Conservation (phyloP, 2,113 vertebrate species). For the Acinonyx jubatus region DNA sequence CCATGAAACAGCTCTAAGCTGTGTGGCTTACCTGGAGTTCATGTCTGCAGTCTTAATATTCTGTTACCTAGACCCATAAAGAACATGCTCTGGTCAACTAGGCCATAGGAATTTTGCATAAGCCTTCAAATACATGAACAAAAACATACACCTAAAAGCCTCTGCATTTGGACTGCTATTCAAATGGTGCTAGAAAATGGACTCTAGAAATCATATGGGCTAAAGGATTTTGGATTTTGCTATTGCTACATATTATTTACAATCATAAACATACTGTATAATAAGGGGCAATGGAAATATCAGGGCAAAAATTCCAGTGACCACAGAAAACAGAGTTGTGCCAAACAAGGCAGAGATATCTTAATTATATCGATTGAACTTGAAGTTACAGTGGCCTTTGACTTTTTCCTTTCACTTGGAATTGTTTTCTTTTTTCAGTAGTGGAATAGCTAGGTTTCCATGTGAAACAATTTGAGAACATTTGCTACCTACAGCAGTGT, state of each 20-base stretch:
- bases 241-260: not conserved
- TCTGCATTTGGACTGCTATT: not conserved
- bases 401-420: slow-evolving; percentile 78
- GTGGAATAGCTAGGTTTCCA: slow-evolving; percentile 78
- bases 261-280: not conserved
- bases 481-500: slow-evolving; percentile 72
- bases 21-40: not conserved
- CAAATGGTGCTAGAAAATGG: not conserved
- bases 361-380: slow-evolving; percentile 81
- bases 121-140: not conserved
- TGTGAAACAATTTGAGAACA: slow-evolving; percentile 78
- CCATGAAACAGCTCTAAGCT: not conserved
- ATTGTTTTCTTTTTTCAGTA: slow-evolving; percentile 66
- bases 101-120: not conserved
- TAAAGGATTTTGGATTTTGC: not conserved
- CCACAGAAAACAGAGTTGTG: not conserved
- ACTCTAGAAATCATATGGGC: not conserved
- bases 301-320: not conserved
- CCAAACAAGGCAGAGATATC: slow-evolving; percentile 21
- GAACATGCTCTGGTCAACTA: not conserved
- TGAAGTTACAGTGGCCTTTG: slow-evolving; percentile 71
- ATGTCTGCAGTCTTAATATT: not conserved
- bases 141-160: not conserved
- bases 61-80: not conserved
- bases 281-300: not conserved